Conservation (phyloP, 2,888 invertebrate species). For the Pollenia angustigena region DNA sequence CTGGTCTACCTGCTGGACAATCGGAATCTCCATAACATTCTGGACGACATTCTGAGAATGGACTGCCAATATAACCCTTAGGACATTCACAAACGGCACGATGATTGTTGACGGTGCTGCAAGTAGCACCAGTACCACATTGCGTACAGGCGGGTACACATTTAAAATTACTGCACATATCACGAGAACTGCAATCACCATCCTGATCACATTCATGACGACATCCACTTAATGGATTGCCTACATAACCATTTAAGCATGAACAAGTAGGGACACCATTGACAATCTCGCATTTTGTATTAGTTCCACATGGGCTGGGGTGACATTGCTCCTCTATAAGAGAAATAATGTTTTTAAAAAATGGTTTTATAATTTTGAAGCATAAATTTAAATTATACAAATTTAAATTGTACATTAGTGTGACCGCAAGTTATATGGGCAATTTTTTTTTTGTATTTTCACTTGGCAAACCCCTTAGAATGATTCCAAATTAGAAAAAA, state of each 20-base stretch:
- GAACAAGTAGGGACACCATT: slow-evolving; percentile 91
- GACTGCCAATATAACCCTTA: slow-evolving; percentile 92
- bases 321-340: slow-evolving; percentile 91
- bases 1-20: slow-evolving; percentile 91
- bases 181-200: slow-evolving; percentile 88
- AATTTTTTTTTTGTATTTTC: too few species aligned
- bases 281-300: slow-evolving; percentile 92
- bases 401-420: too few species aligned
- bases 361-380: too few species aligned
- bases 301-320: slow-evolving; percentile 92
- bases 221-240: slow-evolving; percentile 91
- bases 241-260: slow-evolving; percentile 89
- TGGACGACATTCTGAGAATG: slow-evolving; percentile 90
- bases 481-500: too few species aligned
- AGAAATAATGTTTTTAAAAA: too few species aligned
- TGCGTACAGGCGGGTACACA: slow-evolving; percentile 91
- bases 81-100: slow-evolving; percentile 92
- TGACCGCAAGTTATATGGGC: too few species aligned
- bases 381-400: too few species aligned
- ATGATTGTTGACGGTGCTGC: slow-evolving; percentile 90
- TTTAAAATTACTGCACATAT: slow-evolving; percentile 89
- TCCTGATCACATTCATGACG: slow-evolving; percentile 93
- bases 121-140: slow-evolving; percentile 92
- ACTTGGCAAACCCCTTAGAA: too few species aligned
- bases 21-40: slow-evolving; percentile 92